Evolutionary conservation across 2,797 vertebrate genomes (phyloP), one percentile per base, ranked within the genome.

Genomic region (Tarsius wallacei): DNA sequence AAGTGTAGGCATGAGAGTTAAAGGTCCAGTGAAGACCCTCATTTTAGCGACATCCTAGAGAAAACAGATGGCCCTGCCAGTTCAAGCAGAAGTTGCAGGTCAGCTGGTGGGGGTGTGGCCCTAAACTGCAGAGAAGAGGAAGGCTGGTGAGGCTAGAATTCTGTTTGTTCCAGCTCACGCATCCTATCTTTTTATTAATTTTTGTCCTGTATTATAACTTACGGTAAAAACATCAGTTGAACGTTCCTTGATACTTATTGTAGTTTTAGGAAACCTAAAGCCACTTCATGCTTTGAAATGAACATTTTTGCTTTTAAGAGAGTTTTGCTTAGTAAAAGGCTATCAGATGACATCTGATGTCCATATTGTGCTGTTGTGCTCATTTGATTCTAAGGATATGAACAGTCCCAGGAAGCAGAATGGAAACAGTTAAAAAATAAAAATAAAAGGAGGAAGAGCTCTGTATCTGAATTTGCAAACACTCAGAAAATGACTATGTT

Each of bases 211-310:
- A 7, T 80, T 90, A 78, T 84, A 80, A 84, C 24, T 63, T 91
- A 87, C 64, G 0, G 4, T 63, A 83, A 93, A 92, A 95, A 28
- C 16, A 49, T n/a, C 6, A 64, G 15, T 74, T 73, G 57, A 87
- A 68, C 19, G 80, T 94, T 71, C 16, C 57, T 91, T 68, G 53
- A 42, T 90, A 80, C 63, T 74, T 87, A 76, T 71, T 80, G 89
- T 73, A 76, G 59, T 59, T 84, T 90, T 93, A 85, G 66, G 78
- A 81, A 77, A 81, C 59, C 49, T 89, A 78, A 97, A 96, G 86
- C 12, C 2, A 85, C 36, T 66, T 51, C 3, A 11, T 82, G 22
- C 24, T 81, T 85, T 77, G 55, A 91, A 91, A 73, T 86, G 88
- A 91, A 42, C 24, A 71, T 6, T 64, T 76, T 68, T 59, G 19